phyloP scores from a whole-genome alignment of 2,113 vertebrate genomes.

The Mionectes macconnelli region DNA sequence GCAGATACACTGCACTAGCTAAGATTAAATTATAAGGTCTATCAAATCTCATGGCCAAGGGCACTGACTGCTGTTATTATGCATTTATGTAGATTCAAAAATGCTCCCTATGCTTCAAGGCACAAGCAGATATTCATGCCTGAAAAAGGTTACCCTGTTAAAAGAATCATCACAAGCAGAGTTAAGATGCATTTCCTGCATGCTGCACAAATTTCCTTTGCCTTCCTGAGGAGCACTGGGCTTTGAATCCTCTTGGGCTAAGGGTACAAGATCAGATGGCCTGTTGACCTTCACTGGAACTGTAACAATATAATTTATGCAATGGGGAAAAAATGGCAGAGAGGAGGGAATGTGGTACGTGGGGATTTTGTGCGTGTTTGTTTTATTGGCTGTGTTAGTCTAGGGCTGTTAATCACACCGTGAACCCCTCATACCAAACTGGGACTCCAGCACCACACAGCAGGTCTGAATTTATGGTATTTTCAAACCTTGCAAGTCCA shows the following conservation, averaged over 20 bases:
- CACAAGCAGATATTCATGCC: neutral
- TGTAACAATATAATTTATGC: neutral
- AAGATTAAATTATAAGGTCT: conserved; percentile 19
- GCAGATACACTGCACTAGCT: neutral
- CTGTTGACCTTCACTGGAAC: neutral
- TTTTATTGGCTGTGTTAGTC: neutral
- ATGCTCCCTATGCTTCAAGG: neutral
- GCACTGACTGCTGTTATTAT: neutral
- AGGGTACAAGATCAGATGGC: neutral
- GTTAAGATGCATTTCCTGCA: neutral
- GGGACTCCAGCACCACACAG: neutral
- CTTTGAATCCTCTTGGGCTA: neutral
- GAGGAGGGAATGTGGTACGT: neutral
- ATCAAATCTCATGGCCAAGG: neutral
- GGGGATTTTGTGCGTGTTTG: neutral
- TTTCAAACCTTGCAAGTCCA: neutral
- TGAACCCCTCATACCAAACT: neutral
- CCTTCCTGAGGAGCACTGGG: neutral
- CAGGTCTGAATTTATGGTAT: neutral
- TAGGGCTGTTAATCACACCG: neutral
- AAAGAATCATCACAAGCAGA: neutral
- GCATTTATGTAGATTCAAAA: conserved; percentile 25
- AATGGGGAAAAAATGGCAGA: neutral
- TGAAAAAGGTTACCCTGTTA: neutral
- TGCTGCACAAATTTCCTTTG: neutral